Base-by-base conservation (phyloP, 2,113 vertebrate species). In the Pelmatolapia mariae region DNA sequence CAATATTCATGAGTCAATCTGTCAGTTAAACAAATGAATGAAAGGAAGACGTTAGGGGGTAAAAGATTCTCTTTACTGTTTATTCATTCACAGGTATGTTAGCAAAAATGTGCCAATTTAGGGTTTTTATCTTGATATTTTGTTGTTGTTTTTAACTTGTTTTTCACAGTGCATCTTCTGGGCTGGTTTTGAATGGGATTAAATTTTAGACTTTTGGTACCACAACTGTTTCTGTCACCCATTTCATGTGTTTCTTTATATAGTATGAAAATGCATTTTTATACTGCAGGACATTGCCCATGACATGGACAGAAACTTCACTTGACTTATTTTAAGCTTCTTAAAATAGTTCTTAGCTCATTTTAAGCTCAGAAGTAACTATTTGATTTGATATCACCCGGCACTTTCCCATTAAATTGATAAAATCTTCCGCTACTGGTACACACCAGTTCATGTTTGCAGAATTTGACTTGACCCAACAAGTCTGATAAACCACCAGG, bases 201-300 rank as follows among this genome's bases (percentile, higher is more conserved):
- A 40, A 0, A 68, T 0, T 8, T 40, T 68, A 3, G 29, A 10
- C 5, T 61, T 61, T 61, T 33, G 57, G 29, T 61, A 40, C 11
- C 36, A 40, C 36, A 8, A 1, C 19, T 40, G 63, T 6, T 0
- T 63, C 59, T 63, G 18, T 63, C 31, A 36, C 31, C 59, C 31
- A 36, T 1, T 63, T 66, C 61, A 66, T 12, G 31, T 66, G 59
- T n/a, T 36, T 66, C 6, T 2, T 66, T 66, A 36, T 36, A 18
- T 36, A 66, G 61, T 36, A 66, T 36, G 61, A 36, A 3, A 0
- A 66, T 66, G 31, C 31, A n/a, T 36, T 66, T 66, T 66, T n/a
- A 36, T 19, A 2, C 61, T 38, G 6, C 1, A 1, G 31, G 10
- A 63, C 36, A 3, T 66, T 0, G 0, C 19, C 0, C 61, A 66